Conservation (phyloP, 2,888 invertebrate species). For the Sinohyriopsis cumingii region DNA sequence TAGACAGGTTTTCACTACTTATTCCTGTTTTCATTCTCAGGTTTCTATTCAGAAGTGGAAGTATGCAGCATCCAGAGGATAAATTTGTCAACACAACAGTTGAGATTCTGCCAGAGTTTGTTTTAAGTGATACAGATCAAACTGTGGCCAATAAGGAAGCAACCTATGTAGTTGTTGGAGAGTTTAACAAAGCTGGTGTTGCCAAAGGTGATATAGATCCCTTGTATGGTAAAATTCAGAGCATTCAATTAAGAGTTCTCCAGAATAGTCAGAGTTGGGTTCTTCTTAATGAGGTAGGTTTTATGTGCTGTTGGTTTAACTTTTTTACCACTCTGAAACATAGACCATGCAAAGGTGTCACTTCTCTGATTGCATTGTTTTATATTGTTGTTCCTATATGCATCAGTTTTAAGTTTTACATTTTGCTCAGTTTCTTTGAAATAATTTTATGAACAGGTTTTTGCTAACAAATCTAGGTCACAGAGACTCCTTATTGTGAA, state of each 20-base stretch:
- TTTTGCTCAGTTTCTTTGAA: no score
- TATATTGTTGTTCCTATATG: no score
- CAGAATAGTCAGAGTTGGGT: conserved; percentile 90
- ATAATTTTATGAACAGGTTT: no score
- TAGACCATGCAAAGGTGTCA: no score
- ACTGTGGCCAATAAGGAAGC: conserved; percentile 71
- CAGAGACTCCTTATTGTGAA: no score
- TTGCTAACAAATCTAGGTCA: no score
- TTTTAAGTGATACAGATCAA: conserved; percentile 8
- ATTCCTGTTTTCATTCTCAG: conserved; percentile 42
- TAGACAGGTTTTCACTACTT: neutral
- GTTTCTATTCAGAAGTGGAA: conserved; percentile 80
- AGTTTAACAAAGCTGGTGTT: conserved; percentile 86
- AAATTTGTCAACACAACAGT: conserved; percentile 89
- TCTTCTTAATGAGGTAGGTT: conserved; percentile 88
- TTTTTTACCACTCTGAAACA: no score
- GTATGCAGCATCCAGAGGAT: conserved; percentile 90
- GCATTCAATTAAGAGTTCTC: conserved; percentile 85
- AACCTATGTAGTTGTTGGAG: conserved; percentile 81
- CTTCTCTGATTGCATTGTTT: no score
- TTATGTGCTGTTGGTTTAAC: neutral
- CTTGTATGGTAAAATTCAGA: conserved; percentile 80
- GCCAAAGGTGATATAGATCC: conserved; percentile 82
- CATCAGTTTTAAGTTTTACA: no score
- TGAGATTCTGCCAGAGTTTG: conserved; percentile 79